Evolutionary conservation across 2,888 invertebrate genomes (phyloP).

Genomic region (Barypeithes pellucidus): DNA sequence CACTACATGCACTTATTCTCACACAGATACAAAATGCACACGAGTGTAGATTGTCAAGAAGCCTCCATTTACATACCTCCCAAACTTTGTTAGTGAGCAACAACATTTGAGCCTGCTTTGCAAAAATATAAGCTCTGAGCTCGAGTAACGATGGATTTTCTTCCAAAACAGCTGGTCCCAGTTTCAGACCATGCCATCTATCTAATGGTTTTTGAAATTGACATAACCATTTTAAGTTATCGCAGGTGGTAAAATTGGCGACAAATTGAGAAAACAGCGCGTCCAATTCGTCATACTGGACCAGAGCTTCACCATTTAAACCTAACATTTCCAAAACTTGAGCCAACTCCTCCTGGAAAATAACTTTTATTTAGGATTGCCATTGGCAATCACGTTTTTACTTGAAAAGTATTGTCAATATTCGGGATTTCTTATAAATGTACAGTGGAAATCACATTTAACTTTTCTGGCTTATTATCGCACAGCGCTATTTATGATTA

Average conservation of each 20-base stretch:
- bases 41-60: too few relatives aligned
- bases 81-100: conserved; percentile 82
- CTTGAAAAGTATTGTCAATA: too few relatives aligned
- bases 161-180: conserved; percentile 77
- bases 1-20: too few relatives aligned
- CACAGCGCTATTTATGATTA: too few relatives aligned
- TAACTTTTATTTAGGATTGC: not conserved
- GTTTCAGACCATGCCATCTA: conserved; percentile 87
- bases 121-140: conserved; percentile 94
- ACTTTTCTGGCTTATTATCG: too few relatives aligned
- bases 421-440: too few relatives aligned
- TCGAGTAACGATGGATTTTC: conserved; percentile 84
- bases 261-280: conserved; percentile 97
- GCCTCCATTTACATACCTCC: conserved; percentile 78
- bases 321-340: conserved; percentile 96
- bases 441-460: too few relatives aligned
- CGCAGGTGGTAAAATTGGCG: conserved; percentile 80
- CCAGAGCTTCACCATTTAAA: conserved; percentile 92
- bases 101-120: conserved; percentile 92
- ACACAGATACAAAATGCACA: too few relatives aligned
- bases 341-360: conserved; percentile 92
- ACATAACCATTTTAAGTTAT: conserved; percentile 87
- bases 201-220: conserved; percentile 86
- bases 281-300: conserved; percentile 98
- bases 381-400: too few relatives aligned